phyloP scores from a whole-genome alignment of 2,888 invertebrate species.

The Chalcis sispes region DNA sequence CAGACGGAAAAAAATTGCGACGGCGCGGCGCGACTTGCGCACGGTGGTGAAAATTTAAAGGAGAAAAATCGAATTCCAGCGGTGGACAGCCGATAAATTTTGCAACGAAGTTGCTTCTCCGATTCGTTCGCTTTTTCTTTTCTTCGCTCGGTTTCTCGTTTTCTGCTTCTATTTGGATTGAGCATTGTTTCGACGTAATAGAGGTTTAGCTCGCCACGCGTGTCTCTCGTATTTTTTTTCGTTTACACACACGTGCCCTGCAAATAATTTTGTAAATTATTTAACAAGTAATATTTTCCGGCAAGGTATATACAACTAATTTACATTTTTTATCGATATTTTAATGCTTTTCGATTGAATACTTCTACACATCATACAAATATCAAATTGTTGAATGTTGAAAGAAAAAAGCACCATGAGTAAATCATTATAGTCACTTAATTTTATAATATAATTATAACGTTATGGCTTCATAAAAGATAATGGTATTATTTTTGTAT shows the following conservation, averaged over 20 bases:
- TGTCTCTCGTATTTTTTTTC: slow-evolving; percentile 10
- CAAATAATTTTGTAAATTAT: slow-evolving; percentile 32
- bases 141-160: too few relatives aligned
- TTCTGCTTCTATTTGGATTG: too few relatives aligned
- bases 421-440: too few relatives aligned
- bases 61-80: slow-evolving; percentile 29
- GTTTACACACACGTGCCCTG: too few relatives aligned
- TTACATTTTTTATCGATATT: slow-evolving; percentile 28
- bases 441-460: too few relatives aligned
- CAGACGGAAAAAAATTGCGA: not conserved
- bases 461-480: too few relatives aligned
- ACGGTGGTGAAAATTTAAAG: slow-evolving; percentile 29
- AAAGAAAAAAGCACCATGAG: too few relatives aligned
- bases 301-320: not conserved
- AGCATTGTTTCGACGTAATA: too few relatives aligned
- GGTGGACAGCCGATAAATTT: slow-evolving; percentile 30
- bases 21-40: not conserved
- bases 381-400: too few relatives aligned
- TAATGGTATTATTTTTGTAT: too few relatives aligned
- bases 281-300: not conserved
- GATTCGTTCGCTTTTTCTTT: not conserved
- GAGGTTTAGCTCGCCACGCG: too few relatives aligned
- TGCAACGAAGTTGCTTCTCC: not conserved
- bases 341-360: slow-evolving; percentile 24
- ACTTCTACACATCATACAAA: too few relatives aligned